These are phyloP conservation scores for Liopterus haemorrhoidalis DNA, from an alignment of 2,888 invertebrate species.

Conservation along the genomic window DNA sequence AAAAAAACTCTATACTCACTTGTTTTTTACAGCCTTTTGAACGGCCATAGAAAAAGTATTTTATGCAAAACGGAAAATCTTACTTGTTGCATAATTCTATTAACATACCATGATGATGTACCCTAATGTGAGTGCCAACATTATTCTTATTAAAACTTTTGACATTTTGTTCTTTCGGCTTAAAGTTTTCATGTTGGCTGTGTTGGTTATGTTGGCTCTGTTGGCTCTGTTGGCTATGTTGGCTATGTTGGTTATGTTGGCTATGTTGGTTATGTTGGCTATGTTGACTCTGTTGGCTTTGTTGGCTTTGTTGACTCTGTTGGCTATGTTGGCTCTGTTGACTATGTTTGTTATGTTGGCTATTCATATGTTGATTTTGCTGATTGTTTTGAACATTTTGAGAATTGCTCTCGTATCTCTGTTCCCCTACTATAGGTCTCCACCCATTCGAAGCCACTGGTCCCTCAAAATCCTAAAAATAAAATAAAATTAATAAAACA, in stretches of 20 bases:
- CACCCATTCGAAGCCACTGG: slow-evolving; percentile 56
- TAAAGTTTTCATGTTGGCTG: neutral
- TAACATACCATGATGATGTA: slow-evolving; percentile 17
- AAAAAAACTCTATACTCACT: no score
- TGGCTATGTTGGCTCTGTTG: neutral
- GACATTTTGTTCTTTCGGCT: neutral
- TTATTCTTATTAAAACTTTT: no score
- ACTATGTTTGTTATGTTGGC: neutral
- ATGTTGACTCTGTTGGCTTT: neutral
- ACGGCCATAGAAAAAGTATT: no score
- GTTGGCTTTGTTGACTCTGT: neutral
- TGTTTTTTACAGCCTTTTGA: no score
- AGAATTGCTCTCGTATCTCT: neutral
- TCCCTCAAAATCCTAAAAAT: slow-evolving; percentile 39
- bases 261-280: neutral
- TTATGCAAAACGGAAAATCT: no score
- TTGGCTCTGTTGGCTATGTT: neutral
- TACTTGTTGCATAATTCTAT: no score
- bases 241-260: neutral
- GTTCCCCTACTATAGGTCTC: slow-evolving; percentile 54
- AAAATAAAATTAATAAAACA: slow-evolving; percentile 3
- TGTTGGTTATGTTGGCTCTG: neutral
- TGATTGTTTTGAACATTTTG: slow-evolving; percentile 2
- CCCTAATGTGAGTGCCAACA: neutral
- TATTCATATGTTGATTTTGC: neutral